phyloP scores from a whole-genome alignment of 2,888 invertebrate species.

The Chrysina gloriosa region DNA sequence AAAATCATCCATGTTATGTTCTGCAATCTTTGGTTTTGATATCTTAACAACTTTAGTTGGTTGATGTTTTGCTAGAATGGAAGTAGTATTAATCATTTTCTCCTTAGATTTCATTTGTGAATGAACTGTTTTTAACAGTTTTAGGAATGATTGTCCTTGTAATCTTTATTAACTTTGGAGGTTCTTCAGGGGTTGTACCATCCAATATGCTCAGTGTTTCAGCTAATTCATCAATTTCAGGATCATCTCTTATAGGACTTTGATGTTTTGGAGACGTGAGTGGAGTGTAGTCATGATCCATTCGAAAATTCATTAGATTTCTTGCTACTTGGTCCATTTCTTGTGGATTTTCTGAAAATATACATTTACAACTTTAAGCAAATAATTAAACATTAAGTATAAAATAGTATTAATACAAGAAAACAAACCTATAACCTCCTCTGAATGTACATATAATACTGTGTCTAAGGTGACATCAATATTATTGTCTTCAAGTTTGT shows the following conservation, averaged over 20 bases:
- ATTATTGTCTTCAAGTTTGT: constrained; percentile 59
- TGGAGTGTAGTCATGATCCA: constrained; percentile 86
- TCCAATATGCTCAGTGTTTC: constrained; percentile 62
- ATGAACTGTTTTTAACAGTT: constrained; percentile 42
- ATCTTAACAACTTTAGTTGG: constrained; percentile 8
- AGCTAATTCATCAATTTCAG: constrained; percentile 59
- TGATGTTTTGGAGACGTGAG: constrained; percentile 74
- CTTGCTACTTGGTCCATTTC: constrained; percentile 66
- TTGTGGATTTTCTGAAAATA: constrained; percentile 58
- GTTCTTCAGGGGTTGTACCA: constrained; percentile 47
- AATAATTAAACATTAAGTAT: no score
- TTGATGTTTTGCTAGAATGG: constrained; percentile 41
- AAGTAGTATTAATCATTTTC: constrained; percentile 47
- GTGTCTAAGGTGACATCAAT: constrained; percentile 66
- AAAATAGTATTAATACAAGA: neutral
- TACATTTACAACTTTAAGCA: no score
- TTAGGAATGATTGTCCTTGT: constrained; percentile 41
- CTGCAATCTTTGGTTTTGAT: constrained; percentile 45
- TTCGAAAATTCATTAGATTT: constrained; percentile 71
- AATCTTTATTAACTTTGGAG: constrained; percentile 42
- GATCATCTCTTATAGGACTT: constrained; percentile 53
- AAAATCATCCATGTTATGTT: no score
- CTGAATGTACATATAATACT: constrained; percentile 58
- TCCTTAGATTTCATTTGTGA: constrained; percentile 45
- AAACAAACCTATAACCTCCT: constrained; percentile 50